These are phyloP conservation scores for Argynnis bischoffii DNA, from an alignment of 2,888 invertebrate genomes.

Conservation along the genomic window DNA sequence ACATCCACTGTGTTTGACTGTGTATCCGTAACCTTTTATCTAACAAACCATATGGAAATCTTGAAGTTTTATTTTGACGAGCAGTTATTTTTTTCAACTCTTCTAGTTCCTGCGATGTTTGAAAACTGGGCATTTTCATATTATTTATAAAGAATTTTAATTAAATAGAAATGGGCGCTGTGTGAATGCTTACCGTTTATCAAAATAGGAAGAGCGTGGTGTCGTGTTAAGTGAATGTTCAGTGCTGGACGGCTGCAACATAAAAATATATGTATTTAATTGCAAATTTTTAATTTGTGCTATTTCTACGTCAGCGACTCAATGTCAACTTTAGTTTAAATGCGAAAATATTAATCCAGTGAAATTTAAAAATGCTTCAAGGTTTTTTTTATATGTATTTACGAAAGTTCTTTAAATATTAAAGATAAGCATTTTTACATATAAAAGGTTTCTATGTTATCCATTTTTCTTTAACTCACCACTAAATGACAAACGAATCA, in stretches of 20 bases:
- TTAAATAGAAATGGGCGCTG: conserved; percentile 17
- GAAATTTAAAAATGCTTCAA: no score
- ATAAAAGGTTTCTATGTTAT: no score
- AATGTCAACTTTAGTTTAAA: no score
- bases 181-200: conserved; percentile 59
- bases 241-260: conserved; percentile 62
- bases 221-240: conserved; percentile 55
- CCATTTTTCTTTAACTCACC: no score
- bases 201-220: conserved; percentile 65
- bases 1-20: conserved; percentile 66
- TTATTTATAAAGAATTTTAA: conserved; percentile 7
- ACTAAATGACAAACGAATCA: no score
- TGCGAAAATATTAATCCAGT: no score
- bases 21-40: conserved; percentile 43
- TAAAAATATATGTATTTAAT: conserved; percentile 15
- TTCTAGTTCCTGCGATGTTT: conserved; percentile 57
- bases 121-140: conserved; percentile 55
- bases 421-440: no score
- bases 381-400: no score
- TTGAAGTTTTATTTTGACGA: conserved; percentile 11
- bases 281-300: no score
- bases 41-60: conserved; percentile 39
- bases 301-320: no score
- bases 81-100: conserved; percentile 30
- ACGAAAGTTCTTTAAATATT: no score